phyloP scores from a whole-genome alignment of 2,888 invertebrate genomes.

The Mythimna albipuncta region DNA sequence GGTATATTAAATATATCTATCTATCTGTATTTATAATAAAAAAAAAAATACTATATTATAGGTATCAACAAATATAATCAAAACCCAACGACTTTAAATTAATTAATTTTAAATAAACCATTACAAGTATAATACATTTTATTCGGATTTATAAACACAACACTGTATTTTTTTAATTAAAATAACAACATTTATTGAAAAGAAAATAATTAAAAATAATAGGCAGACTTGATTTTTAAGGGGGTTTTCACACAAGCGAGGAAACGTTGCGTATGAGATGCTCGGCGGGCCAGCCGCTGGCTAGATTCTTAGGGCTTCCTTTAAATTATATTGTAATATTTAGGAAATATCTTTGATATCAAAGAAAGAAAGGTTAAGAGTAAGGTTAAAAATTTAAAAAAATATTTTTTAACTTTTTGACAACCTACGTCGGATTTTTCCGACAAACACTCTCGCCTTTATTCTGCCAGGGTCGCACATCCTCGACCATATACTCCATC shows the following conservation, averaged over 20 bases:
- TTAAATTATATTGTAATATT: conserved; percentile 15
- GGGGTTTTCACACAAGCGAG: conserved; percentile 68
- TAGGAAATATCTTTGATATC: no score
- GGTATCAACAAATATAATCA: conserved; percentile 8
- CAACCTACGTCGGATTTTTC: no score
- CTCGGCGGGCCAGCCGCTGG: conserved; percentile 68
- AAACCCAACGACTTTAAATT: conserved; percentile 17
- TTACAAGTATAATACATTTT: conserved; percentile 46
- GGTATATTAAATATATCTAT: no score
- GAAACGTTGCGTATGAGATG: conserved; percentile 69
- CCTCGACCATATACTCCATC: no score
- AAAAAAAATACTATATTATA: neutral
- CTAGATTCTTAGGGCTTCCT: conserved; percentile 48
- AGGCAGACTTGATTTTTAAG: conserved; percentile 71
- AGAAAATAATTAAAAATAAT: conserved; percentile 69
- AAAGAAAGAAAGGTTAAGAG: no score
- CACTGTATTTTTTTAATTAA: conserved; percentile 37
- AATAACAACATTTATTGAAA: conserved; percentile 60
- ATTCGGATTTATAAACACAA: conserved; percentile 42
- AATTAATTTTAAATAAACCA: conserved; percentile 29
- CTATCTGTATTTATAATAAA: neutral
- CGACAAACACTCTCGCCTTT: no score
- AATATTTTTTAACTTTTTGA: no score
- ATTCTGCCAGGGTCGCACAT: no score
- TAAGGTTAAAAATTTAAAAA: no score